Conservation (phyloP, 2,797 vertebrate genomes). For the Crenuchus spilurus region DNA sequence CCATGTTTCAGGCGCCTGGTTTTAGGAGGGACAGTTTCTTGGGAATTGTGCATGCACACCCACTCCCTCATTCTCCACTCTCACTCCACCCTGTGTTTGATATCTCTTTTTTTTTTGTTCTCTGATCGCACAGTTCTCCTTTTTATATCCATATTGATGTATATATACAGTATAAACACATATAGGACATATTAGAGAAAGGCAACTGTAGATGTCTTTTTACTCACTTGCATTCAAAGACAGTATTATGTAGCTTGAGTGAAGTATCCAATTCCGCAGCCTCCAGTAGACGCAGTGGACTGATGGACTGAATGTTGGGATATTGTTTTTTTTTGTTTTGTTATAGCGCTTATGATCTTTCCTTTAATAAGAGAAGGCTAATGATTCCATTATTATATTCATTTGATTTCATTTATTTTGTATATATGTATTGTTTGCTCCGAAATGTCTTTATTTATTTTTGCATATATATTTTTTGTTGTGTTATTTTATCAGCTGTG, state of each 20-base stretch:
- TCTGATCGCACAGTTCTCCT: conserved; percentile 56
- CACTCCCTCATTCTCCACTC: conserved; percentile 2
- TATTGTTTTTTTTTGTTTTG: conserved; percentile 36
- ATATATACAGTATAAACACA: conserved; percentile 71
- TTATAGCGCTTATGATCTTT: conserved; percentile 67
- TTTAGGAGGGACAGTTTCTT: conserved; percentile 53
- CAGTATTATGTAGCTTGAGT: conserved; percentile 79
- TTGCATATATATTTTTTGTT: conserved; percentile 51
- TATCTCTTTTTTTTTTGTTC: conserved; percentile 43
- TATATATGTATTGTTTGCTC: conserved; percentile 65
- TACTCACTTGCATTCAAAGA: conserved; percentile 66
- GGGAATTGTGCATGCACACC: conserved; percentile 59
- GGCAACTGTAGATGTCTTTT: conserved; percentile 65
- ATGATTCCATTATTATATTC: conserved; percentile 63
- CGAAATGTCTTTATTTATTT: conserved; percentile 70
- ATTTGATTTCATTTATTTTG: conserved; percentile 47
- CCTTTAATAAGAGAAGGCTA: conserved; percentile 65
- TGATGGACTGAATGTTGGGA: conserved; percentile 56
- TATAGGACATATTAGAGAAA: conserved; percentile 64
- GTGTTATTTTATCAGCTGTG: conserved; percentile 57
- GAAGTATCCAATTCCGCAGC: conserved; percentile 45
- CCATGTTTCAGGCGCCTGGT: conserved; percentile 35
- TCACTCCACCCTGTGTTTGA: conserved; percentile 11
- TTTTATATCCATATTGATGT: conserved; percentile 64
- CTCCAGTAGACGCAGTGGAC: conserved; percentile 42